phyloP scores from a whole-genome alignment of 2,113 vertebrate genomes.

The Rhegmatorhina hoffmannsi region DNA sequence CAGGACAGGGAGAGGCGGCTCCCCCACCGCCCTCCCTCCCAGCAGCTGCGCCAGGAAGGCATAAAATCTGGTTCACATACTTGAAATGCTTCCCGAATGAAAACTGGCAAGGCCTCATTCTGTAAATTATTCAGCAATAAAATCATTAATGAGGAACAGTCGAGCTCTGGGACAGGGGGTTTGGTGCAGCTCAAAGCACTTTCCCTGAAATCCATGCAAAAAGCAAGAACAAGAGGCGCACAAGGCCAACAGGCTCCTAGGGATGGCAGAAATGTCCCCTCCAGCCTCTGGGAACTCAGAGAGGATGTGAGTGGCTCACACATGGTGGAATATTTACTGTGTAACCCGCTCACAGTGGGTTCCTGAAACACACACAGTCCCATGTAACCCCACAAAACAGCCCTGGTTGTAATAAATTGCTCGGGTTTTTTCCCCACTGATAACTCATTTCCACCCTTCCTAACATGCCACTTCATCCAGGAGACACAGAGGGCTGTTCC shows the following conservation, averaged over 20 bases:
- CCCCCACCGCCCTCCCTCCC: not conserved
- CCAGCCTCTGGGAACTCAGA: not conserved
- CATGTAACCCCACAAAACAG: not conserved
- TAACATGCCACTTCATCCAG: accelerated
- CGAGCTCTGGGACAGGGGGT: not conserved
- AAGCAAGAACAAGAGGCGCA: not conserved
- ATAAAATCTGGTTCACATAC: slow-evolving; percentile 65
- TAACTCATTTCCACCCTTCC: not conserved
- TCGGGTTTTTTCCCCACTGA: not conserved
- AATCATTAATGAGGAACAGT: slow-evolving; percentile 64
- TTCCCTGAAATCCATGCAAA: not conserved
- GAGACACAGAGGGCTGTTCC: not conserved
- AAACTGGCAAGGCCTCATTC: slow-evolving; percentile 61
- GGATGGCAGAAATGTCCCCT: not conserved
- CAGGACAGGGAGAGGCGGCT: not conserved
- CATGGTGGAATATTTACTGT: accelerated
- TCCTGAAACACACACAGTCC: not conserved
- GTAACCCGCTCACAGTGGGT: not conserved
- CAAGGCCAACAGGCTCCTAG: not conserved
- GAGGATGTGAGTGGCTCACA: not conserved
- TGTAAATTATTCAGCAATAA: slow-evolving; percentile 70
- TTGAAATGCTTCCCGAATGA: slow-evolving; percentile 71
- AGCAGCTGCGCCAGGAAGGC: slow-evolving; percentile 68
- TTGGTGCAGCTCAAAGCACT: not conserved
- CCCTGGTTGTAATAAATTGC: not conserved